Percentiles rank a stretch among this genome's conserved stretches.
Evolutionary conservation across 1,140 invertebrate genomes (phyloP).

Genomic region (Bombus haemorrhoidalis): DNA sequence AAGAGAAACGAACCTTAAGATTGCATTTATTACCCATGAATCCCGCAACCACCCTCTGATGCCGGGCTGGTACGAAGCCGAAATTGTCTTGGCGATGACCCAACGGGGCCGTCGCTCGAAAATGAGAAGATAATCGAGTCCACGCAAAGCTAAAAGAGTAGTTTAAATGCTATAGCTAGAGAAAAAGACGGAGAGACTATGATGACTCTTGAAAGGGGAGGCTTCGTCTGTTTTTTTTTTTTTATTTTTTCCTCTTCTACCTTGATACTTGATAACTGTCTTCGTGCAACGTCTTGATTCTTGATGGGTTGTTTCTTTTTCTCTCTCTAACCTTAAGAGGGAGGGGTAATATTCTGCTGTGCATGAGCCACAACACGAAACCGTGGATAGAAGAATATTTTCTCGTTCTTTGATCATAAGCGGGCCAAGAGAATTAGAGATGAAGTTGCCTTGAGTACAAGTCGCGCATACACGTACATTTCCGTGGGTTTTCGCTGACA

Average conservation of each 20-base stretch:
- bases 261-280: background rate
- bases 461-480: background rate
- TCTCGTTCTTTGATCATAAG: conserved; percentile 62
- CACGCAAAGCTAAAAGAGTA: conserved; percentile 63
- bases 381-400: conserved; percentile 33
- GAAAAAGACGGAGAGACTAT: background rate
- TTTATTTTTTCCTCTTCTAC: background rate
- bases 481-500: background rate
- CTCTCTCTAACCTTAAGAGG: background rate
- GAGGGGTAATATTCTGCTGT: conserved; percentile 14
- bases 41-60: background rate
- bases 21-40: conserved; percentile 67
- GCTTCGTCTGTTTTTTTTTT: background rate
- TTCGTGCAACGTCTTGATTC: conserved; percentile 21
- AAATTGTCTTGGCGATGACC: conserved; percentile 68
- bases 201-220: conserved; percentile 40
- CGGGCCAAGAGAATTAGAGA: conserved; percentile 60
- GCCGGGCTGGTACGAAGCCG: background rate
- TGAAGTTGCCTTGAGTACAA: conserved; percentile 23
- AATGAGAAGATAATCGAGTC: conserved; percentile 73
- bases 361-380: background rate
- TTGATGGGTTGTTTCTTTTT: background rate
- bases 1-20: conserved; percentile 50
- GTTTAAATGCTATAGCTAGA: conserved; percentile 50
- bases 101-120: conserved; percentile 43